Conservation (phyloP, 2,888 invertebrate genomes). For the Argyra leucocephala region DNA sequence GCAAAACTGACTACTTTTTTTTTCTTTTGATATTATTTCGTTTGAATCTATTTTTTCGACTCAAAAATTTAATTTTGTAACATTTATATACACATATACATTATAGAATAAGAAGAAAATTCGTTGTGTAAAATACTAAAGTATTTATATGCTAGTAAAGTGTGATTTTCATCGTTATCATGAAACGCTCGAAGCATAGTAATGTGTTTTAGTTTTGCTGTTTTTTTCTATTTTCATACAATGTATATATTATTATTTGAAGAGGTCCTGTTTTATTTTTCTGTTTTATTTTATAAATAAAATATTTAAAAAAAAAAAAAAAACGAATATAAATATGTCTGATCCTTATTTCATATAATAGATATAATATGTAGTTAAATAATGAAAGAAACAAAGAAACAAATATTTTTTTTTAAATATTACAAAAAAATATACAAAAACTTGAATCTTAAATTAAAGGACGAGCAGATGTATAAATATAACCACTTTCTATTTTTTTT, state of each 20-base stretch:
- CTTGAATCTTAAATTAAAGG: too few species aligned
- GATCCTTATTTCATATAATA: too few species aligned
- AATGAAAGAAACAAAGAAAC: too few species aligned
- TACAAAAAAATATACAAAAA: too few species aligned
- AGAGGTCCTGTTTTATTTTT: not conserved
- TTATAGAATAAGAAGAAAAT: not conserved
- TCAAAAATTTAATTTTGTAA: not conserved
- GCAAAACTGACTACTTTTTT: not conserved
- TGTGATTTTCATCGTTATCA: conserved; percentile 4
- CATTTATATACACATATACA: not conserved
- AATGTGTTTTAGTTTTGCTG: not conserved
- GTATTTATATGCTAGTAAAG: not conserved
- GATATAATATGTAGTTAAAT: too few species aligned
- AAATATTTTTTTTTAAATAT: too few species aligned
- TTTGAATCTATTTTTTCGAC: not conserved
- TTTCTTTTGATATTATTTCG: too few species aligned
- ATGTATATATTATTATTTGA: not conserved
- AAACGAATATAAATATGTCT: too few species aligned
- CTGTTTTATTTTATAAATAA: too few species aligned
- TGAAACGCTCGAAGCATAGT: not conserved
- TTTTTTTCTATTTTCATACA: not conserved
- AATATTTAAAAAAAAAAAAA: too few species aligned
- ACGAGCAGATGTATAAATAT: too few species aligned
- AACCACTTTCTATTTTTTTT: too few species aligned
- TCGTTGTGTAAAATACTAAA: not conserved